These are phyloP conservation scores for Cataglyphis rosenhaueri DNA, from an alignment of 2,888 invertebrate genomes.

Conservation along the genomic window DNA sequence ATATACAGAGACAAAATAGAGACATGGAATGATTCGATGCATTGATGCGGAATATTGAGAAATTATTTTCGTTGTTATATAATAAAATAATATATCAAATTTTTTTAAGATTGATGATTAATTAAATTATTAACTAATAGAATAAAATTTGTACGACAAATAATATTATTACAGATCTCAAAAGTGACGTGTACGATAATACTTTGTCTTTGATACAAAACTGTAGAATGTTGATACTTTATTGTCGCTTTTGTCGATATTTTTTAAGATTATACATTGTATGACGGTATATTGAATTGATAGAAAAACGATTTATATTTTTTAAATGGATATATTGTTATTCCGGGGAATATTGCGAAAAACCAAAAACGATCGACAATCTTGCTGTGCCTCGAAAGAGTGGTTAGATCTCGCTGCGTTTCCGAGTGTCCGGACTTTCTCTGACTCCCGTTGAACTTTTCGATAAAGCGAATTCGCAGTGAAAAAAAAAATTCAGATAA, in stretches of 20 bases:
- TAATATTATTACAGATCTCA: not conserved
- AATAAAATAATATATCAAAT: not conserved
- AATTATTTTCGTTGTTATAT: not conserved
- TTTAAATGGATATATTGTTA: slow-evolving; percentile 14
- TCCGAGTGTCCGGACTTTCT: slow-evolving; percentile 34
- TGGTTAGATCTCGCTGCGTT: slow-evolving; percentile 21
- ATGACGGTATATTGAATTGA: not conserved
- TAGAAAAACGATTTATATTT: not conserved
- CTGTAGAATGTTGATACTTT: not conserved
- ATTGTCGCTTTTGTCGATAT: not conserved
- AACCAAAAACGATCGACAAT: not conserved
- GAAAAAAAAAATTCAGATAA: slow-evolving; percentile 48
- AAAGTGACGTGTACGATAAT: not conserved
- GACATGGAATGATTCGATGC: slow-evolving; percentile 5
- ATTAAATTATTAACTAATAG: not conserved
- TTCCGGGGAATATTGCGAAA: not conserved
- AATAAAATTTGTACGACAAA: not conserved
- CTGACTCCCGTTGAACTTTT: slow-evolving; percentile 37
- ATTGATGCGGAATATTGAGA: not conserved
- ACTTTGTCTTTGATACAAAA: not conserved
- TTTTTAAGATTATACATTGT: not conserved
- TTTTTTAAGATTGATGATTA: not conserved
- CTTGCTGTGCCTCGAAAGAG: slow-evolving; percentile 1
- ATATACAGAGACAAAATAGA: not conserved
- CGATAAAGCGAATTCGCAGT: slow-evolving; percentile 34